A percentile compares a stretch with the other conserved stretches of the same genome.
Evolutionary conservation across 2,797 vertebrate species (phyloP).

Genomic region (Platyrinchus mystaceus): DNA sequence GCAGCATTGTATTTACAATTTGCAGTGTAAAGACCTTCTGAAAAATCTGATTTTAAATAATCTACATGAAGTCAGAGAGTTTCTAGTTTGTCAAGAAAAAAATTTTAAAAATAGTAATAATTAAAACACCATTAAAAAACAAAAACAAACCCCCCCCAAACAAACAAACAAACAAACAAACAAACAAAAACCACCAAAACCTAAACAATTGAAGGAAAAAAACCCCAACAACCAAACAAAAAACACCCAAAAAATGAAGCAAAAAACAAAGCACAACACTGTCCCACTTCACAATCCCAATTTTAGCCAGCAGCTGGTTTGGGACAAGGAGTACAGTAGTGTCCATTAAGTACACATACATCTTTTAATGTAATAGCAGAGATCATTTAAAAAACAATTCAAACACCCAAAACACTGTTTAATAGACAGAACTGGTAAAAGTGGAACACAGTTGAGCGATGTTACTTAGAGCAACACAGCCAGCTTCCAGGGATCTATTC

Average conservation of each 20-base stretch:
- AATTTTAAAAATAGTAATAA: background rate
- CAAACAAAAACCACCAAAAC: too few species aligned
- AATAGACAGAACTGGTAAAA: background rate
- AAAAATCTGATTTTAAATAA: constrained; percentile 12
- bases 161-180: too few species aligned
- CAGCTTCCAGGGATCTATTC: constrained; percentile 3
- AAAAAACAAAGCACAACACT: background rate
- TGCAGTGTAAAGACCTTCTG: background rate
- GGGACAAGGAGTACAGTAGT: background rate
- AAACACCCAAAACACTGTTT: background rate
- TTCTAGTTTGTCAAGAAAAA: background rate
- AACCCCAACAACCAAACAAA: too few species aligned
- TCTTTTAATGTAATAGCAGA: background rate
- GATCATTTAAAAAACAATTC: background rate
- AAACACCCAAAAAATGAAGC: too few species aligned
- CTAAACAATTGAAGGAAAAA: too few species aligned
- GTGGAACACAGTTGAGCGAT: background rate
- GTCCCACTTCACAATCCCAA: background rate
- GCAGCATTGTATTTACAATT: background rate
- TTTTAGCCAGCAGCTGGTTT: background rate
- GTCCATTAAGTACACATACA: background rate
- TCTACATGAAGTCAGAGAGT: background rate
- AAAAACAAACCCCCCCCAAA: background rate
- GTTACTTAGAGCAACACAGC: background rate
- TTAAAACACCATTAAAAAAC: background rate